Base-by-base conservation (phyloP, 2,888 invertebrate genomes). In the Smittia aterrima region DNA sequence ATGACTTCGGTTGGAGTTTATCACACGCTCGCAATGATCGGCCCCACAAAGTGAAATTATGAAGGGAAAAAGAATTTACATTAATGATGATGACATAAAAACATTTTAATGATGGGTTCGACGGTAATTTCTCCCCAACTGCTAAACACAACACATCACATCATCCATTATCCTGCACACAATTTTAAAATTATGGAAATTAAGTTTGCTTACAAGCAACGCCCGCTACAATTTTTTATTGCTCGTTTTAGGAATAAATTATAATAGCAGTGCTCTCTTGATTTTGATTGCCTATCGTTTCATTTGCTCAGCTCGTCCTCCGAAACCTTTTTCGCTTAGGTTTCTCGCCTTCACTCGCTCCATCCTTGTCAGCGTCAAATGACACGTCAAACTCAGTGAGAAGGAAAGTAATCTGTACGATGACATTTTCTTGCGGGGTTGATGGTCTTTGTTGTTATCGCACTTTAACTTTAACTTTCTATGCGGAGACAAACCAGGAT, bases 371-470 rank as follows among this genome's bases (percentile, higher is more conserved):
- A 7, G 13, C 47, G 32, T 53, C 54, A 68, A 68, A 68, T 68
- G 68, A 68, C 47, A 53, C 27, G 24, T 68, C 68, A 70, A 70
- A 70, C n/a, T 70, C 70, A 70, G 53, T 27, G 6, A 64, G 16
- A 27, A n/a, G 25, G 27, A 64, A 27, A 64, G 22, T n/a, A 27
- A 64, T 64, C 64, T 25, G 64, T 9, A 24, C 25, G 27, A 64
- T 64, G 64, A 20, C 64, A 64, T 24, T 64, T 58, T 47, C 47
- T 47, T 16, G 47, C 20, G 64, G 4, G 64, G 64, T 9, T 64
- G 11, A 18, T 58, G 58, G 16, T n/a, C 18, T 20, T 58, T 58
- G 58, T 47, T 47, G 47, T 47, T 32, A 47, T 47, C 47, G 13
- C 11, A 13, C 16, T 16, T n/a, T 13, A 47, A 47, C 58, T 58